Evolutionary conservation across 64 coral and sea anemone species (phyloP), one percentile per base, ranked within the genome.

Genomic region (Montipora sp.): DNA sequence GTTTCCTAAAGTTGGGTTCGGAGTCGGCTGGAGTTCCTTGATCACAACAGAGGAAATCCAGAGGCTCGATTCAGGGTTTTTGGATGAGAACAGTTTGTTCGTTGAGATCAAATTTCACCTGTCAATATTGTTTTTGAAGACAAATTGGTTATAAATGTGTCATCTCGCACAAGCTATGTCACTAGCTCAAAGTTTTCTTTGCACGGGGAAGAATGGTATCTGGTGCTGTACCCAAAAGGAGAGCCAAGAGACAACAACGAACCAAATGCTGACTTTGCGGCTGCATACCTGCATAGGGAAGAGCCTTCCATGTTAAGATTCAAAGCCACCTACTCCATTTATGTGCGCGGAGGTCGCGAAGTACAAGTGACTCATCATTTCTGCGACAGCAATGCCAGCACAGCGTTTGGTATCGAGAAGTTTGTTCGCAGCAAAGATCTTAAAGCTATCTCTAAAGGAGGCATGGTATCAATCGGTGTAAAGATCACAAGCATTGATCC

Each of bases 11-110:
- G 77, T 92, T 75, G 69, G 87, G 19, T 99, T 91, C 75, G 98
- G 98, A 15, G 90, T 96, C 15, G 98, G 98, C 20, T 99, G 98
- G 98, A 96, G 98, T 61, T 96, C 96, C 58, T 61, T 99, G 4
- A 78, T 91, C 0, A 43, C 77, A 24, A 85, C 94, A 7, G 89
- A 96, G 20, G 89, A 94, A 43, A 84, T 99, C n/a, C 83, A 94
- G 57, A 94, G 59, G 10, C 43, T 47, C 11, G 61, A 92, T 15
- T 82, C 88, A 13, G 94, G 94, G 12, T 99, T 99, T 53, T 48
- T 99, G 6, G 73, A 96, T 16, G 89, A 96, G 20, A 92, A 99
- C 50, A 89, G 79, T 13, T 76, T 99, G 20, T 87, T 89, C 19
- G 46, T 99, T 4, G 98, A 99, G 74, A 78, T 99, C n/a, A 91